Conservation (phyloP, 2,888 invertebrate genomes). For the Crepidodera aurea region DNA sequence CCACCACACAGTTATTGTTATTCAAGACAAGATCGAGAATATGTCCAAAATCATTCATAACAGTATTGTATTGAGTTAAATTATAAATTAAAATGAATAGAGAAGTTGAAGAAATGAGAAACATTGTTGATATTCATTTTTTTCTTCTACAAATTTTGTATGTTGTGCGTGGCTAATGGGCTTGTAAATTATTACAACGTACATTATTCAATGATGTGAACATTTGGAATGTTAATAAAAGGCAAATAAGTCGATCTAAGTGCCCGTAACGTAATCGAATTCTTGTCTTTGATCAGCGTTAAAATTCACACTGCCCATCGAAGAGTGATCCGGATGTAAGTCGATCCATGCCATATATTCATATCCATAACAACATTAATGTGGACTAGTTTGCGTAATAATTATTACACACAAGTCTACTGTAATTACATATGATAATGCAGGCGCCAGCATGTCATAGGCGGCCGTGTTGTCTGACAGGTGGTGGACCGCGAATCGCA, state of each 20-base stretch:
- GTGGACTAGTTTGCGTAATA: constrained; percentile 41
- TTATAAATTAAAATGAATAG: too few species aligned
- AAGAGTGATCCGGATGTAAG: constrained; percentile 38
- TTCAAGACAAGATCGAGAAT: too few species aligned
- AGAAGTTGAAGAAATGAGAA: too few species aligned
- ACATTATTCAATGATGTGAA: background rate
- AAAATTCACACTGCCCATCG: constrained; percentile 9
- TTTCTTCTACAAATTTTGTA: too few species aligned
- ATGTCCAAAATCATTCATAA: too few species aligned
- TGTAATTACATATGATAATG: constrained; percentile 46
- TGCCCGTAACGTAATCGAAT: background rate
- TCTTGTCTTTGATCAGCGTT: constrained; percentile 1
- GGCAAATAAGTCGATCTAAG: background rate
- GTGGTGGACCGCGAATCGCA: constrained; percentile 40
- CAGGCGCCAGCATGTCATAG: constrained; percentile 44
- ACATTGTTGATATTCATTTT: too few species aligned
- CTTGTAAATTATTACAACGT: too few species aligned
- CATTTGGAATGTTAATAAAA: background rate
- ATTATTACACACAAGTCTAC: constrained; percentile 37
- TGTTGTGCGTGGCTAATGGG: too few species aligned
- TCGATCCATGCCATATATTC: constrained; percentile 11
- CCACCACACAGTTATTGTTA: too few species aligned
- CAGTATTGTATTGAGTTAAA: too few species aligned
- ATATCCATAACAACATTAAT: constrained; percentile 22
- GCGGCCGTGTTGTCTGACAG: constrained; percentile 35